Evolutionary conservation across 2,113 vertebrate genomes (phyloP).

Genomic region (Tragelaphus imberbis): DNA sequence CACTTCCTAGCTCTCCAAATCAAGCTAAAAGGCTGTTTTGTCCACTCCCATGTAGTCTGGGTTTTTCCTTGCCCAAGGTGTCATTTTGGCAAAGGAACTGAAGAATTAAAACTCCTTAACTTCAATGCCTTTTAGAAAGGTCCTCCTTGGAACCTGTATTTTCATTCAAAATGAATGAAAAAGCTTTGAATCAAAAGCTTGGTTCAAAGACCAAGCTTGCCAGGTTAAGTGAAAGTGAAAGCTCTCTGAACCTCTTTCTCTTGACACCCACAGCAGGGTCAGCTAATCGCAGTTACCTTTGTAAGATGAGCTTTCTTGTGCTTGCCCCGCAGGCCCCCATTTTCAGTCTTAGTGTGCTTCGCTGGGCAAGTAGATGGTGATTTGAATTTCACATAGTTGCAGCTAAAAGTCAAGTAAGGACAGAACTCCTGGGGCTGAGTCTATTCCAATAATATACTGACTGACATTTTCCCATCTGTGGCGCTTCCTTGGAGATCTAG

Average conservation of each 20-base stretch:
- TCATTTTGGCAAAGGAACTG: neutral
- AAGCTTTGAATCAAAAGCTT: too few species aligned
- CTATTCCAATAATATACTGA: neutral
- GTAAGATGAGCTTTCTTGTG: neutral
- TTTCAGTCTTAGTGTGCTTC: constrained; percentile 18
- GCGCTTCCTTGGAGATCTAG: neutral
- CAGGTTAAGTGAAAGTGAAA: neutral
- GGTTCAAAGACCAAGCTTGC: neutral
- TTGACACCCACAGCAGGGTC: neutral
- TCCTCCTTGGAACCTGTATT: neutral
- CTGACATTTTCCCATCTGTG: neutral
- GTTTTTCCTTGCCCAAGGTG: neutral
- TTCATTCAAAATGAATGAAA: neutral
- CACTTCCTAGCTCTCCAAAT: neutral
- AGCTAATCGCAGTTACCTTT: constrained; percentile 16
- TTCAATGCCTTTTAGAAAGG: neutral
- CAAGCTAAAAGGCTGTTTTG: neutral
- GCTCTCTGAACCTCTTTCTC: constrained; percentile 24
- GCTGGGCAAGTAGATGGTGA: constrained; percentile 10
- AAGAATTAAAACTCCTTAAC: neutral
- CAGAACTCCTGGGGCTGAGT: neutral
- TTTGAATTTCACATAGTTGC: neutral
- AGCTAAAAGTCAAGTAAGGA: constrained; percentile 19
- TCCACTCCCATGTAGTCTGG: neutral
- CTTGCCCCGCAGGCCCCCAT: too few species aligned